Conservation (phyloP, 2,888 invertebrate genomes). For the Drosophila mettleri region DNA sequence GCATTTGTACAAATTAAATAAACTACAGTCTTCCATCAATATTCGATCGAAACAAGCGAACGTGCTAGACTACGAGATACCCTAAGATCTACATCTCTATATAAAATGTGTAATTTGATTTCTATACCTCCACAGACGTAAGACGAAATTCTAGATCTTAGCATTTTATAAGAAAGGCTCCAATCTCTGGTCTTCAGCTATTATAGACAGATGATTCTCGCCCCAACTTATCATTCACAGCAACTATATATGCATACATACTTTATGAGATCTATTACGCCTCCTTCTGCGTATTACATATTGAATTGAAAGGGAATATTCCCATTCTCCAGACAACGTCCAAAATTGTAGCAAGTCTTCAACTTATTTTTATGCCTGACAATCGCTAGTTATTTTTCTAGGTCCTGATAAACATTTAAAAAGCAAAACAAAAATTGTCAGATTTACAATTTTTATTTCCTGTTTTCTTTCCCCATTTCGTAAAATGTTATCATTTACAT, state of each 20-base stretch:
- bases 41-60: neutral
- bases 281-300: too few relatives aligned
- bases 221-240: too few relatives aligned
- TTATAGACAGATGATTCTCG: too few relatives aligned
- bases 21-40: neutral
- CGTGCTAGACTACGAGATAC: neutral
- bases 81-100: neutral
- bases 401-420: neutral
- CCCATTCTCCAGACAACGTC: too few relatives aligned
- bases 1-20: neutral
- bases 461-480: neutral
- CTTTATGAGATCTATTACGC: too few relatives aligned
- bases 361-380: neutral
- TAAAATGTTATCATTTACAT: slow-evolving; percentile 29
- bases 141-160: too few relatives aligned
- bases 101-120: neutral
- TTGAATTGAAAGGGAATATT: too few relatives aligned
- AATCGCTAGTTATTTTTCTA: neutral
- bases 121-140: too few relatives aligned
- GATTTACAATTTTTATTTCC: slow-evolving; percentile 4
- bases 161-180: too few relatives aligned
- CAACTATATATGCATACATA: too few relatives aligned
- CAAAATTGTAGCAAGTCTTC: too few relatives aligned
- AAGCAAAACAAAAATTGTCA: neutral
- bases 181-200: too few relatives aligned